A percentile compares a stretch with the other conserved stretches of the same genome.
These are phyloP conservation scores for Stegastes partitus DNA, from an alignment of 2,113 vertebrate species.

Conservation along the genomic window DNA sequence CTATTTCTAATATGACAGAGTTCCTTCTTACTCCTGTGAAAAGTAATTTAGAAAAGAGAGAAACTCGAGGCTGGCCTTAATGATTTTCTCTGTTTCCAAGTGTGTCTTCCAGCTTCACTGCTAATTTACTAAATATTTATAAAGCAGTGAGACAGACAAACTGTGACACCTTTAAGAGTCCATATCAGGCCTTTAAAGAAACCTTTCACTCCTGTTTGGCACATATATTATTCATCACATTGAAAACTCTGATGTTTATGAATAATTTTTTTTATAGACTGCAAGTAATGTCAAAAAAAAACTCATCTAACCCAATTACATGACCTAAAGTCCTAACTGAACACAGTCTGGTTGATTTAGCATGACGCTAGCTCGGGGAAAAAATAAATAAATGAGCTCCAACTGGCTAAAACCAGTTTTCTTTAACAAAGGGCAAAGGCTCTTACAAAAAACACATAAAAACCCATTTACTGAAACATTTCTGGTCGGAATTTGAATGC, in stretches of 20 bases:
- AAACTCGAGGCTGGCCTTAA: background rate
- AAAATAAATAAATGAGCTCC: slow-evolving; percentile 14
- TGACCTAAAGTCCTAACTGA: slow-evolving; percentile 26
- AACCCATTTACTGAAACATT: slow-evolving; percentile 14
- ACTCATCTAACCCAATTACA: slow-evolving; percentile 22
- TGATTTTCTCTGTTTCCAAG: slow-evolving; percentile 15
- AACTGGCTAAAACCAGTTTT: slow-evolving; percentile 31
- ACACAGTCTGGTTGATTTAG: slow-evolving; percentile 23
- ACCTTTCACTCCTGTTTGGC: slow-evolving; percentile 8
- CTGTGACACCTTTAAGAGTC: background rate
- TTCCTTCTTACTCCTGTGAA: slow-evolving; percentile 32
- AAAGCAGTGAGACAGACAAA: slow-evolving; percentile 12
- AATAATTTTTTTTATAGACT: slow-evolving; percentile 14
- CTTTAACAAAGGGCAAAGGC: slow-evolving; percentile 21
- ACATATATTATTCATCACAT: slow-evolving; percentile 19
- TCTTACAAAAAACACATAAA: slow-evolving; percentile 8
- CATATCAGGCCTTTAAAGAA: slow-evolving; percentile 9
- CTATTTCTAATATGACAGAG: slow-evolving; percentile 39
- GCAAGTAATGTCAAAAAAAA: slow-evolving; percentile 38
- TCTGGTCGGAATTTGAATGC: background rate
- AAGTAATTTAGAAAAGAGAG: slow-evolving; percentile 34
- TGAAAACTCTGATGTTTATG: slow-evolving; percentile 2
- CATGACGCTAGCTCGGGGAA: slow-evolving; percentile 6
- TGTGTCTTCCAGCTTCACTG: slow-evolving; percentile 13
- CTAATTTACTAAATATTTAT: slow-evolving; percentile 10